Conservation (phyloP, 2,888 invertebrate species). For the Tanypteryx hageni region DNA sequence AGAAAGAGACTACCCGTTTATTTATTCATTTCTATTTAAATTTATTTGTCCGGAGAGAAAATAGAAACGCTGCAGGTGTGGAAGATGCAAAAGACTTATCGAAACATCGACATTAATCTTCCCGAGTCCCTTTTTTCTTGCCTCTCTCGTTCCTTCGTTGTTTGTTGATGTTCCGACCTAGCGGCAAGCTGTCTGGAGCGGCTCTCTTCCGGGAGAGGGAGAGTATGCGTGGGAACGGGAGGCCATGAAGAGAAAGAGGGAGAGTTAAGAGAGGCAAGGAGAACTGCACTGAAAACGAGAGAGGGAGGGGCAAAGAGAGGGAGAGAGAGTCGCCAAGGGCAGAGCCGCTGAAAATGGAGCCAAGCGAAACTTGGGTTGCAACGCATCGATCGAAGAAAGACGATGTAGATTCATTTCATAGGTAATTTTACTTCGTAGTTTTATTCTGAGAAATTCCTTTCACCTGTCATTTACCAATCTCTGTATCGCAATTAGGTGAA, state of each 20-base stretch:
- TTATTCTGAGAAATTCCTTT: too few species aligned
- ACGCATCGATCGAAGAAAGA: too few species aligned
- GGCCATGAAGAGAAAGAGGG: neutral
- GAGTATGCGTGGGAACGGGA: neutral
- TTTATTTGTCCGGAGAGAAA: neutral
- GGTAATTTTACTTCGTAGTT: too few species aligned
- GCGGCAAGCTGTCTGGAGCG: slow-evolving; percentile 25
- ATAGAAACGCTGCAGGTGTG: neutral
- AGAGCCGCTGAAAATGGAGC: too few species aligned
- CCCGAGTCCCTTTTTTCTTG: neutral
- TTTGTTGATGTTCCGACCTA: neutral
- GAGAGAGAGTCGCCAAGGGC: too few species aligned
- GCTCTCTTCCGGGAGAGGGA: neutral
- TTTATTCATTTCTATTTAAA: neutral
- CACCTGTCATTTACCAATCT: too few species aligned
- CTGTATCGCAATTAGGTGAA: too few species aligned
- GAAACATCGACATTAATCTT: neutral
- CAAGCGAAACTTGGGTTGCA: too few species aligned
- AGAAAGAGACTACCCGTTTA: neutral
- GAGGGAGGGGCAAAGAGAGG: too few species aligned
- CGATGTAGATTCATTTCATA: too few species aligned
- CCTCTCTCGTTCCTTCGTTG: neutral
- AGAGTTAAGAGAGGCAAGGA: neutral
- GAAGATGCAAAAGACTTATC: neutral
- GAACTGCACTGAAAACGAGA: neutral